Percentiles rank a stretch among this genome's conserved stretches.
phyloP scores from a whole-genome alignment of 23 tunicate species.

The Botrylloides violaceus region DNA sequence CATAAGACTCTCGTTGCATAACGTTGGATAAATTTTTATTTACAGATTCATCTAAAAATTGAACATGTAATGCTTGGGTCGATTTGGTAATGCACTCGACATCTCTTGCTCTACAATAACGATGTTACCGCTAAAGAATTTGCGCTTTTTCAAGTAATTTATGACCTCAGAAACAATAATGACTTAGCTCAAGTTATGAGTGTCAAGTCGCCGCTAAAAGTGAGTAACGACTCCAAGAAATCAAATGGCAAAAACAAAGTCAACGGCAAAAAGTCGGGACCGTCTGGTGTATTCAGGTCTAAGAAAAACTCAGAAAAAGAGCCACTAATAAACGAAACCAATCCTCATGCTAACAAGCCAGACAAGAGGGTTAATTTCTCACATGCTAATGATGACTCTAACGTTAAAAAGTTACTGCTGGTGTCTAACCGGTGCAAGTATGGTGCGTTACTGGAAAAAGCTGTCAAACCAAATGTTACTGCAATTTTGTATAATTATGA shows the following conservation, averaged over 20 bases:
- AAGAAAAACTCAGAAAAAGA: background rate
- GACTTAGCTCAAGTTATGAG: background rate
- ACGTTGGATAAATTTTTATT: too few relatives aligned
- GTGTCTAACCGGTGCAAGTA: conserved; percentile 82
- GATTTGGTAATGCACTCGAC: too few relatives aligned
- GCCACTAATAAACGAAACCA: background rate
- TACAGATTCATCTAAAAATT: too few relatives aligned
- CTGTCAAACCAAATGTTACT: conserved; percentile 63
- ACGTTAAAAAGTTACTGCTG: conserved; percentile 23
- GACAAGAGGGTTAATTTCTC: background rate
- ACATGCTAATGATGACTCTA: background rate
- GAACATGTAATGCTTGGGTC: too few relatives aligned
- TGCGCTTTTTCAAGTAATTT: background rate
- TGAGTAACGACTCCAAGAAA: background rate
- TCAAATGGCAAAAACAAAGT: background rate
- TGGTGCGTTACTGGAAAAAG: conserved; percentile 86
- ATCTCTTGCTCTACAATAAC: background rate
- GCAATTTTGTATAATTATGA: conserved; percentile 70
- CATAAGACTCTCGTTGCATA: too few relatives aligned
- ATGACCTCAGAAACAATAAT: background rate
- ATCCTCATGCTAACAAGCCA: background rate
- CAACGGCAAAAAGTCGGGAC: background rate
- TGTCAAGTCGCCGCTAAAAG: background rate
- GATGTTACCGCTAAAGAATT: background rate
- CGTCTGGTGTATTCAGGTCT: background rate